A percentile compares a stretch with the other conserved stretches of the same genome.
Conservation (phyloP, 2,797 vertebrate genomes). For the Crenichthys baileyi region DNA sequence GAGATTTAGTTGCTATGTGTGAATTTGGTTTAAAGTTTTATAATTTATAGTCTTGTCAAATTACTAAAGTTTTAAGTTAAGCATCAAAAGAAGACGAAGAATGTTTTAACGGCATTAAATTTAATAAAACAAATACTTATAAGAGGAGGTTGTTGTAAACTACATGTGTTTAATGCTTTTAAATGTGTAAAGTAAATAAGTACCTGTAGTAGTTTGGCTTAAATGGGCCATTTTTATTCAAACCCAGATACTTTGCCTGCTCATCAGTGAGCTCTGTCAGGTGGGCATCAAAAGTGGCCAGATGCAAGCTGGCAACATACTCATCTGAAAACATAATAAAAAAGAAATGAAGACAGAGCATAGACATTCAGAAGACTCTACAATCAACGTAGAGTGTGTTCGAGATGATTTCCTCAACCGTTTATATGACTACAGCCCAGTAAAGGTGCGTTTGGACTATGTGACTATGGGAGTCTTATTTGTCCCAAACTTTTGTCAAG, state of each 20-base stretch:
- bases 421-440: too few species aligned
- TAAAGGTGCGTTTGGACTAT: too few species aligned
- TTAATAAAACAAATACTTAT: background rate
- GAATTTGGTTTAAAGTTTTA: background rate
- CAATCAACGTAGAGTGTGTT: background rate
- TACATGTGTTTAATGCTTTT: background rate
- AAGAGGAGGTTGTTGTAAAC: background rate
- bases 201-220: slow-evolving; percentile 99
- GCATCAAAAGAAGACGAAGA: background rate
- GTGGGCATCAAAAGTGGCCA: slow-evolving; percentile 94
- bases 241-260: slow-evolving; percentile 94
- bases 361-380: background rate
- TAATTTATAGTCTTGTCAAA: background rate
- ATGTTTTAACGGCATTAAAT: background rate
- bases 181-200: background rate
- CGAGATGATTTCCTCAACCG: background rate
- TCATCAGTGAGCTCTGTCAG: slow-evolving; percentile 93
- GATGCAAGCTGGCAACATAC: slow-evolving; percentile 91
- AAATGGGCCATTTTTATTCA: slow-evolving; percentile 96
- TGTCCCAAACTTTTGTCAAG: too few species aligned
- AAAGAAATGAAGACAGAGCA: slow-evolving; percentile 1
- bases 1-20: background rate
- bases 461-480: too few species aligned
- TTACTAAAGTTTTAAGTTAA: background rate
- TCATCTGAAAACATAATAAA: slow-evolving; percentile 82